A percentile compares a stretch with the other conserved stretches of the same genome.
These are phyloP conservation scores for Oncorhynchus gorbuscha DNA, from an alignment of 2,113 vertebrate species.

Conservation along the genomic window DNA sequence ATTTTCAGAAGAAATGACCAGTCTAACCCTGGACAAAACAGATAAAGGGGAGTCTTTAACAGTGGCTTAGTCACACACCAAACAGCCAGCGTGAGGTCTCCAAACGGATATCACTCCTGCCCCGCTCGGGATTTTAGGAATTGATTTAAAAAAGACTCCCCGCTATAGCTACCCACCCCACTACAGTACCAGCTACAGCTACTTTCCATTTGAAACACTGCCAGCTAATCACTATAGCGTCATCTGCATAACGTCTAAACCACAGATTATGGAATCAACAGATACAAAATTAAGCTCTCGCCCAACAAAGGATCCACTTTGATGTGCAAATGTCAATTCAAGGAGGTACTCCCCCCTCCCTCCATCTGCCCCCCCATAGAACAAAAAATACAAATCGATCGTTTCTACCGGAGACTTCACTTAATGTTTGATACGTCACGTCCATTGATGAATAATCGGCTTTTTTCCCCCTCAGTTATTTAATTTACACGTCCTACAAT, in stretches of 20 bases:
- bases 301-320: conserved; percentile 57
- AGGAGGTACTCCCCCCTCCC: conserved; percentile 34
- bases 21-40: conserved; percentile 91
- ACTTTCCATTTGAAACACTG: conserved; percentile 23
- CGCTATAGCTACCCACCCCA: conserved; percentile 1
- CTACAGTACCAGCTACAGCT: conserved; percentile 1
- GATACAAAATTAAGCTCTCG: conserved; percentile 57
- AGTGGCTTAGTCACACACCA: conserved; percentile 80
- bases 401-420: conserved; percentile 65
- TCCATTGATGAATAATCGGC: conserved; percentile 49
- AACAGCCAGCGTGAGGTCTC: background rate
- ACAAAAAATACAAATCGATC: conserved; percentile 53
- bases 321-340: conserved; percentile 63
- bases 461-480: conserved; percentile 71
- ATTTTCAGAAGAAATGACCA: conserved; percentile 96
- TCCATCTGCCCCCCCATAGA: background rate
- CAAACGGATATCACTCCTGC: conserved; percentile 28
- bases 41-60: conserved; percentile 92
- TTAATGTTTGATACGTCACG: conserved; percentile 49
- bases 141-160: conserved; percentile 44
- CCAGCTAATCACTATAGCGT: conserved; percentile 13
- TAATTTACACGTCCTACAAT: conserved; percentile 78
- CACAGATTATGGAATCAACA: conserved; percentile 55
- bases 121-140: conserved; percentile 38
- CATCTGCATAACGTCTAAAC: conserved; percentile 39